Base-by-base conservation (phyloP, 2,113 vertebrate species). In the Egretta garzetta region DNA sequence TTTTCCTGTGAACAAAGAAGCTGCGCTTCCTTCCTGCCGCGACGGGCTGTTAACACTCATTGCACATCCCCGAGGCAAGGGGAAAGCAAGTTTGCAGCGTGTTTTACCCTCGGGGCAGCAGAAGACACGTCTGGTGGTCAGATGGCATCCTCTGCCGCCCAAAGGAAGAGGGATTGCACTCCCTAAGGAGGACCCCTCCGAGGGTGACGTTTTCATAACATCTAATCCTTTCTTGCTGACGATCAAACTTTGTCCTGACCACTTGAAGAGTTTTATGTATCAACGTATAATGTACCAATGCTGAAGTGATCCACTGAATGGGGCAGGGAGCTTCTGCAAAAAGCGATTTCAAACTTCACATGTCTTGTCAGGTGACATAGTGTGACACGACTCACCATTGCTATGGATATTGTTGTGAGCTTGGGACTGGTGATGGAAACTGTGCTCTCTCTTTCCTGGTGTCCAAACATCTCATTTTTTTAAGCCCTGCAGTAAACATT, bases 201-300 rank as follows among this genome's bases (percentile, higher is more conserved):
- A 53, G 6, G 2, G 18, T 0, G 0, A 13, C 0, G 0, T 11
- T 52, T 50, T 33, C 2, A 1, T 26, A 41, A 41, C 10, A 19
- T 9, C 3, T 28, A 27, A 52, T 30, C 21, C 50, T 4, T 45
- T 53, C 41, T 30, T 32, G 21, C 14, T 4, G 1, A 9, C 8
- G 20, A 43, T 16, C 3, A 16, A 33, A 55, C 80, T 77, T 43
- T 60, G 23, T 14, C 32, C n/a, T 8, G 32, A 71, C 52, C 27
- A 27, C 16, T 47, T 14, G 2, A 13, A 6, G 15, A 68, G 28
- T 19, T 73, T 10, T 45, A 9, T 5, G 5, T 45, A 45, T 10
- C 63, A 22, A 18, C 4, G 28, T 64, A 17, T 23, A 28, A 55
- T 3, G 10, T 39, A 52, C 17, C 64, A 14, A 26, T 28, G 28